Conservation (phyloP, 2,797 vertebrate species). For the Chrysocyon brachyurus region DNA sequence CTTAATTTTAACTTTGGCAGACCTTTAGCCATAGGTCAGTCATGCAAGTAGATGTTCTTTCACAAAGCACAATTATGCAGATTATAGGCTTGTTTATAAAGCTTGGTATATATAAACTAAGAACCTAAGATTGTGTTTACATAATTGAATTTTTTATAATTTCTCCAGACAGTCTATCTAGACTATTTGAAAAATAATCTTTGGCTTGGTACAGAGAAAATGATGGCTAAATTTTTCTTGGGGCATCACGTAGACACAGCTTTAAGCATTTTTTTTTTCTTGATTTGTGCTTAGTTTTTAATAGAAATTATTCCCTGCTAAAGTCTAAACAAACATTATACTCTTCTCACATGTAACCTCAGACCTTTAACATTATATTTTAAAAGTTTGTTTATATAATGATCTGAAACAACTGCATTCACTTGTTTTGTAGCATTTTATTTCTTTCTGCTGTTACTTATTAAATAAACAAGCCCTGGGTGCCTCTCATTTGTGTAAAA, state of each 20-base stretch:
- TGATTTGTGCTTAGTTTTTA: constrained; percentile 1
- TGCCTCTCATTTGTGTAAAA: neutral
- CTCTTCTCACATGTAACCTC: neutral
- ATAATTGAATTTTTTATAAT: constrained; percentile 64
- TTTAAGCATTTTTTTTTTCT: neutral
- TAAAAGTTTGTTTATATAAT: neutral
- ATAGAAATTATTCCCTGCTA: neutral
- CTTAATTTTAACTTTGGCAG: constrained; percentile 71
- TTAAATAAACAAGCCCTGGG: neutral
- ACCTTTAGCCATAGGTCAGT: constrained; percentile 63
- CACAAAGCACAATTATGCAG: constrained; percentile 67
- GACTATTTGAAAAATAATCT: constrained; percentile 49
- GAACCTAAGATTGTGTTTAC: constrained; percentile 66
- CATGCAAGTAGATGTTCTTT: constrained; percentile 73
- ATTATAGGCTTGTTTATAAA: constrained; percentile 74
- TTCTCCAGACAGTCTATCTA: constrained; percentile 55
- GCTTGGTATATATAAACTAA: constrained; percentile 71
- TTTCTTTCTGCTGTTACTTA: constrained; percentile 13
- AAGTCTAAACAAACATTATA: constrained; percentile 38
- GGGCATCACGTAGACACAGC: neutral
- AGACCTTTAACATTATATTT: neutral
- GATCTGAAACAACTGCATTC: constrained; percentile 12
- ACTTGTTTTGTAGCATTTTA: neutral
- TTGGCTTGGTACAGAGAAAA: constrained; percentile 5
- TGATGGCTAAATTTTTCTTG: neutral